Evolutionary conservation across 2,797 vertebrate species (phyloP).

Genomic region (Arrhamphus sclerolepis): DNA sequence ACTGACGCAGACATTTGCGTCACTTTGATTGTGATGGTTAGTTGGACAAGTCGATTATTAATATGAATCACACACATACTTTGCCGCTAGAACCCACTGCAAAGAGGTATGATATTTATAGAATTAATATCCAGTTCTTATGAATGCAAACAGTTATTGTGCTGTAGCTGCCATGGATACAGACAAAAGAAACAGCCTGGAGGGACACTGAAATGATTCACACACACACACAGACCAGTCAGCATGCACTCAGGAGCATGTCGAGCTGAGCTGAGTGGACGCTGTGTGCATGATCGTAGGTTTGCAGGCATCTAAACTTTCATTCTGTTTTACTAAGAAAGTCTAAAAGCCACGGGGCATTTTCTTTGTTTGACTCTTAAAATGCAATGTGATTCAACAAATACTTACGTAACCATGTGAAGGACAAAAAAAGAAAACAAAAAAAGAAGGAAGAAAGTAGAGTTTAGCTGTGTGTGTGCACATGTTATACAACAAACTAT

Average conservation of each 20-base stretch:
- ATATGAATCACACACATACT: constrained; percentile 15
- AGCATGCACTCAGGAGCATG: neutral
- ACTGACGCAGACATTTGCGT: constrained; percentile 49
- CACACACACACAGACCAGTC: constrained; percentile 1
- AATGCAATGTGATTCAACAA: neutral
- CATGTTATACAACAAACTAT: neutral
- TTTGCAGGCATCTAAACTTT: neutral
- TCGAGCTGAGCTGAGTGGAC: neutral
- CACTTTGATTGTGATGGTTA: constrained; percentile 54
- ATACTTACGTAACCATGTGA: neutral
- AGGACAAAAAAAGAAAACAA: neutral
- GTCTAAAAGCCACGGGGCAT: neutral
- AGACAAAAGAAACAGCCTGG: neutral
- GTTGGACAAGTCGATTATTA: constrained; percentile 21
- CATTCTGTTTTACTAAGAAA: neutral
- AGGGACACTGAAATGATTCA: neutral
- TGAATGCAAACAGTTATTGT: constrained; percentile 14
- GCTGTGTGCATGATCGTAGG: neutral
- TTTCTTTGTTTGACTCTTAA: neutral
- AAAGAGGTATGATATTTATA: constrained; percentile 24
- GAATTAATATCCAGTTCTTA: constrained; percentile 33
- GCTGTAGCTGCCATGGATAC: constrained; percentile 47
- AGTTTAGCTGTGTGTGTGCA: no score
- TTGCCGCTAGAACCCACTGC: neutral
- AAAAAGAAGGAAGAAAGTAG: neutral